Evolutionary conservation across 2,113 vertebrate species (phyloP).

Genomic region (Arvicanthis niloticus): DNA sequence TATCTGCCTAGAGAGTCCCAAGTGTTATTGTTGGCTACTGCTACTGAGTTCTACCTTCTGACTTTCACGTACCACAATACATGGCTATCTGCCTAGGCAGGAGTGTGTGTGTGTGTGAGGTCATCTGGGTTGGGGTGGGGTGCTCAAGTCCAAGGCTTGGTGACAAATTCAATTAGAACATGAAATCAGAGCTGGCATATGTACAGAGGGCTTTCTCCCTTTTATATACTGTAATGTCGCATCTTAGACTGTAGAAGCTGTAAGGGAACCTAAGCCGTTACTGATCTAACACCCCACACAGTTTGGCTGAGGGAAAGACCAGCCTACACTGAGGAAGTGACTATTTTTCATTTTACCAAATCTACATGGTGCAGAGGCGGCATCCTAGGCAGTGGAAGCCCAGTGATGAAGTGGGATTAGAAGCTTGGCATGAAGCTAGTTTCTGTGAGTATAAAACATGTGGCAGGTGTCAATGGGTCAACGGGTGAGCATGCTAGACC

Average conservation of each 20-base stretch:
- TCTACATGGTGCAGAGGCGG: background rate
- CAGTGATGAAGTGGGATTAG: background rate
- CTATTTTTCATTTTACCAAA: background rate
- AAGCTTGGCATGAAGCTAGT: background rate
- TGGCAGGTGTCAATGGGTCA: background rate
- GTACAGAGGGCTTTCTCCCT: background rate
- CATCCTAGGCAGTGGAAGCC: background rate
- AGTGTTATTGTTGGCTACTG: background rate
- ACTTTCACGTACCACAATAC: background rate
- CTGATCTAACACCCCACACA: background rate
- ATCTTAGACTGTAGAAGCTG: background rate
- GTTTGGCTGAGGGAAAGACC: background rate
- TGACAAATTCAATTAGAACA: slow-evolving; percentile 1
- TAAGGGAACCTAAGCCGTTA: background rate
- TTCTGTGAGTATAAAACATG: background rate
- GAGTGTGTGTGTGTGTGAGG: background rate
- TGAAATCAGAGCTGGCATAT: background rate
- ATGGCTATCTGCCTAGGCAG: background rate
- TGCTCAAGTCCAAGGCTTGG: background rate
- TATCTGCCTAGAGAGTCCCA: background rate
- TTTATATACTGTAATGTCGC: background rate
- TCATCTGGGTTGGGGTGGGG: background rate
- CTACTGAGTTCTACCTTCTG: background rate
- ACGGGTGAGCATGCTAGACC: background rate
- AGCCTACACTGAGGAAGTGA: background rate